Base-by-base conservation (phyloP, 2,113 vertebrate genomes). In the Aspiorhynchus laticeps region DNA sequence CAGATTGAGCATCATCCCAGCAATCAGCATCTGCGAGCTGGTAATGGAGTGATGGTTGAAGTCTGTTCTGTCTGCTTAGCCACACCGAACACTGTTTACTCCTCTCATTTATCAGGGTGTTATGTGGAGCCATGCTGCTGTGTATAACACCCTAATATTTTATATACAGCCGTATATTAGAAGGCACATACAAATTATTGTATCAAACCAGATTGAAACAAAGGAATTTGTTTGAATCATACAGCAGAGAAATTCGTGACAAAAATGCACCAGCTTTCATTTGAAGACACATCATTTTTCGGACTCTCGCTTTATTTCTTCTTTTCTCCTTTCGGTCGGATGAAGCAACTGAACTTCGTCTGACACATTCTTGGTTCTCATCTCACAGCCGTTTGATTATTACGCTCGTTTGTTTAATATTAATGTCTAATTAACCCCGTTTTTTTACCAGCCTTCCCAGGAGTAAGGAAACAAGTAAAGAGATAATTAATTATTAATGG, bases 351-450 rank as follows among this genome's bases (percentile, higher is more conserved):
- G 9, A 46, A 46, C 24, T 12, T 71, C 12, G 6, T 61, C 2
- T 51, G 4, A 19, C 17, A 38, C 56, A n/a, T 36, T 67, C 31
- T 80, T 36, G 33, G 10, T 80, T 36, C 69, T 77, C 61, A 17
- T 84, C 78, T 86, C 31, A 56, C 73, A 48, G 80, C 21, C 17
- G 11, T 83, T 65, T 67, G 71, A 69, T 87, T 78, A 17, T 80
- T 78, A 33, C 48, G 36, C 31, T 9, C 38, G 10, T 90, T 90
- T 46, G 76, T 88, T 88, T 88, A 85, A 88, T 87, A 88, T 90
- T 88, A 80, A 87, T 85, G 75, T 67, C 61, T 87, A 84, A 90
- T 90, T 88, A 87, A 88, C 87, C 85, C 63, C 28, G 4, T 80
- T 80, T 85, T n/a, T 61, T 51, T 59, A 36, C 48, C 15, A 36